Evolutionary conservation across 1,140 invertebrate species (phyloP).

Genomic region (Hycleus cichorii): DNA sequence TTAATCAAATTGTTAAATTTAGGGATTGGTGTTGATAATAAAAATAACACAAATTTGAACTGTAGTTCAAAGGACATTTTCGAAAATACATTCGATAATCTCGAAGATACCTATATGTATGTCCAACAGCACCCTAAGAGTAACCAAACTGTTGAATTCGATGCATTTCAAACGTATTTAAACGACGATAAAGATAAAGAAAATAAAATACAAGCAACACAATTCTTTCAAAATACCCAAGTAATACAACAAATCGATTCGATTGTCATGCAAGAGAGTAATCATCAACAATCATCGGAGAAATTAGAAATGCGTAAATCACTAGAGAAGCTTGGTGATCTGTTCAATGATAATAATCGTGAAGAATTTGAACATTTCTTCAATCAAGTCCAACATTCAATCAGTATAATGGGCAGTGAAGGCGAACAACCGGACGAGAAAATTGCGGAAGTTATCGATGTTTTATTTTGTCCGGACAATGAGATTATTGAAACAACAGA

Average conservation of each 20-base stretch:
- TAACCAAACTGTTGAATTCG: background rate
- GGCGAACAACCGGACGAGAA: conserved; percentile 9
- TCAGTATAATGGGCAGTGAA: conserved; percentile 28
- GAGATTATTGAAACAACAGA: conserved; percentile 13
- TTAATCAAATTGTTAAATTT: no score
- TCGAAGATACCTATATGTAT: no score
- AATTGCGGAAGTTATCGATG: conserved; percentile 25
- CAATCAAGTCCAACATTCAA: conserved; percentile 33
- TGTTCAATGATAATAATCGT: conserved; percentile 3
- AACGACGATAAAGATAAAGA: background rate
- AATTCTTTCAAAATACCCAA: conserved; percentile 2
- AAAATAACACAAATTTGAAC: background rate
- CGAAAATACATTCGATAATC: no score
- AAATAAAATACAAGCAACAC: background rate
- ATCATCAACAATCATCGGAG: background rate
- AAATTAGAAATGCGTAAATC: background rate
- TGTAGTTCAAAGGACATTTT: background rate
- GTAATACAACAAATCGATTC: background rate
- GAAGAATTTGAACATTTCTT: conserved; percentile 31
- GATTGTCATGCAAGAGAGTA: background rate
- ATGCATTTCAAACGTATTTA: conserved; percentile 2
- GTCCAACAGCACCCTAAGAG: no score
- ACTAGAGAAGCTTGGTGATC: background rate
- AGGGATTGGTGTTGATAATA: background rate
- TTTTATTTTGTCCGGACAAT: conserved; percentile 17